These are phyloP conservation scores for Carduelis carduelis DNA, from an alignment of 2,797 vertebrate species.

Conservation along the genomic window DNA sequence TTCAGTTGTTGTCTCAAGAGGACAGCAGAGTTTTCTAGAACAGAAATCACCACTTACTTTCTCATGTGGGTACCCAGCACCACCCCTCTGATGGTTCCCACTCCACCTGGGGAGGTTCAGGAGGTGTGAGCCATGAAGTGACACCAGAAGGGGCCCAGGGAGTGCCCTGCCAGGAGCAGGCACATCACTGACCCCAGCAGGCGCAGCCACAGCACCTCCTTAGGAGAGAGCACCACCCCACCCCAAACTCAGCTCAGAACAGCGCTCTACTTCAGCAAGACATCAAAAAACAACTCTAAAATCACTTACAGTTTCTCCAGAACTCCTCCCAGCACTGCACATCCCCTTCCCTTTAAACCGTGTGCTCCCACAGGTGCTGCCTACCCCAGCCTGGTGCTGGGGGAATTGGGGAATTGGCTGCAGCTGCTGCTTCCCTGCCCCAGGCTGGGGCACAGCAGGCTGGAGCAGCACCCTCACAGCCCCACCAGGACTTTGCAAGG, in stretches of 20 bases:
- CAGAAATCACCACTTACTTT: neutral
- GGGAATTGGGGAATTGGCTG: neutral
- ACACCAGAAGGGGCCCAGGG: neutral
- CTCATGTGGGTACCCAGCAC: neutral
- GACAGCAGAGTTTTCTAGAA: neutral
- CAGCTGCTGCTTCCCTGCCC: neutral
- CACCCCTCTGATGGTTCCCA: neutral
- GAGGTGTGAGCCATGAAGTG: fast-evolving
- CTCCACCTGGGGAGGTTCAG: fast-evolving
- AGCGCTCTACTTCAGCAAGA: neutral
- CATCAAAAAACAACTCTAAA: neutral
- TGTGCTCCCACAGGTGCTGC: neutral
- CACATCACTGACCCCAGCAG: neutral
- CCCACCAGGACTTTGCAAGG: neutral
- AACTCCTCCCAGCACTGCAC: neutral
- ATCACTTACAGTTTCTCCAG: neutral
- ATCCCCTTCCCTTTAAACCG: neutral
- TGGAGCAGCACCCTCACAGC: neutral
- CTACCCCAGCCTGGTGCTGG: neutral
- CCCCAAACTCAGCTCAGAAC: neutral
- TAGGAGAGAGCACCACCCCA: neutral
- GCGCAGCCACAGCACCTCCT: too few species aligned
- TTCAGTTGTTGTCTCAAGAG: neutral
- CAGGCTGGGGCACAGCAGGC: too few species aligned
- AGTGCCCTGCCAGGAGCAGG: neutral